Conservation (phyloP, 2,888 invertebrate species). For the Neocrepidodera transversa region DNA sequence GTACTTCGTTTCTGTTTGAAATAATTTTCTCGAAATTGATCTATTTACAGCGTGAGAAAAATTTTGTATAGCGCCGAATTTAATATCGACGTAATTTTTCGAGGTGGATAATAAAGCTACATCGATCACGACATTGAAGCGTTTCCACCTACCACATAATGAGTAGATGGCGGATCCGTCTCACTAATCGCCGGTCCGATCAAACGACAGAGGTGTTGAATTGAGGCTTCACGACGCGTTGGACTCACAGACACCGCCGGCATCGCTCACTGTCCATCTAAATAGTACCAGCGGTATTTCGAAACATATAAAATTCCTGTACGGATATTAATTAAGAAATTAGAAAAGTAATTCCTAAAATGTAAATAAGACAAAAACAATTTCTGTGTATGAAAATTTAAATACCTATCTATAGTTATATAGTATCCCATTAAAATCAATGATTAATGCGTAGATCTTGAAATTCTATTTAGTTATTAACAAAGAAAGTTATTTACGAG, state of each 20-base stretch:
- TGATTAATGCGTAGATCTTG: no score
- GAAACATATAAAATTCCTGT: no score
- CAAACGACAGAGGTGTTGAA: slow-evolving; percentile 58
- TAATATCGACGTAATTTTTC: slow-evolving; percentile 26
- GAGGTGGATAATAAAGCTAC: slow-evolving; percentile 34
- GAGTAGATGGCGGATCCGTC: slow-evolving; percentile 46
- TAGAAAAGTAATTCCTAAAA: no score
- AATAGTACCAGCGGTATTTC: not conserved
- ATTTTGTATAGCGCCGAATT: slow-evolving; percentile 15
- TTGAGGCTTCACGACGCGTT: slow-evolving; percentile 53
- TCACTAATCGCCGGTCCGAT: slow-evolving; percentile 49
- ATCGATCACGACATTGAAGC: slow-evolving; percentile 35
- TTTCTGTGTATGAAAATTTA: no score
- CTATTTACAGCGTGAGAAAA: not conserved
- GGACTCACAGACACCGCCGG: slow-evolving; percentile 41
- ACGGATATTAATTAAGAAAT: no score
- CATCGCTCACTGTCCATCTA: slow-evolving; percentile 49
- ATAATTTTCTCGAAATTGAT: no score
- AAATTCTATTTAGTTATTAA: no score
- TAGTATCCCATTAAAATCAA: no score
- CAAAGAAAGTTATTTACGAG: no score
- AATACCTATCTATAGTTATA: no score
- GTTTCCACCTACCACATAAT: slow-evolving; percentile 56
- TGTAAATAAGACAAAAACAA: no score
- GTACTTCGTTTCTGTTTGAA: no score